Conservation (phyloP, 1,140 invertebrate species). For the Maconellicoccus hirsutus region DNA sequence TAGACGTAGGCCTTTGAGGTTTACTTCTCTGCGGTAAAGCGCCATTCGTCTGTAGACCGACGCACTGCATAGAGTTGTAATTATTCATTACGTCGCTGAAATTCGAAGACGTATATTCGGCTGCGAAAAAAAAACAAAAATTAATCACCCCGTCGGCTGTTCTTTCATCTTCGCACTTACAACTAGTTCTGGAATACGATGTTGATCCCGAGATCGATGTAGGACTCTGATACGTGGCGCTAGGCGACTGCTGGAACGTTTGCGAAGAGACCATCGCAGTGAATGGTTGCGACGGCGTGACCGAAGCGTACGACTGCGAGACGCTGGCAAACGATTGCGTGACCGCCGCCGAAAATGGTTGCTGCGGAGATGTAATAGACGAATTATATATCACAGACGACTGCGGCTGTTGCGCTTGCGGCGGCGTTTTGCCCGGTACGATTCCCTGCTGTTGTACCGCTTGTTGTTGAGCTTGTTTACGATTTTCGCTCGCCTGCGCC, state of each 20-base stretch:
- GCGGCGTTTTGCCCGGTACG: neutral
- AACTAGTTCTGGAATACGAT: conserved; percentile 8
- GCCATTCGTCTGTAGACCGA: neutral
- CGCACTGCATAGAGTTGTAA: conserved; percentile 1
- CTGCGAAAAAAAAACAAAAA: neutral
- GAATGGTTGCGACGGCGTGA: neutral
- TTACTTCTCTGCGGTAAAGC: conserved; percentile 4
- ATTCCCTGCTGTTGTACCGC: neutral
- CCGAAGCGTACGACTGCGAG: neutral
- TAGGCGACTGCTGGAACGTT: conserved; percentile 13
- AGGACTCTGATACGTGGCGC: neutral
- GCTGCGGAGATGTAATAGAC: neutral
- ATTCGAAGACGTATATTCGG: conserved; percentile 10
- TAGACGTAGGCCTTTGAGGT: conserved; percentile 6
- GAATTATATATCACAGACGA: conserved; percentile 21
- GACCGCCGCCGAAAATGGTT: neutral
- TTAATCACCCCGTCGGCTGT: neutral
- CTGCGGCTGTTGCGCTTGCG: neutral
- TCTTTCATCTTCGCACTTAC: neutral
- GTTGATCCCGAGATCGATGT: neutral
- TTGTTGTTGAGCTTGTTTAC: neutral
- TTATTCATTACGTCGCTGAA: conserved; percentile 13
- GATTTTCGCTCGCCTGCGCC: neutral
- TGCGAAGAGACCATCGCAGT: neutral
- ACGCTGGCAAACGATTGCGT: neutral